These are phyloP conservation scores for Watsonalla cultraria DNA, from an alignment of 2,888 invertebrate species.

Conservation along the genomic window DNA sequence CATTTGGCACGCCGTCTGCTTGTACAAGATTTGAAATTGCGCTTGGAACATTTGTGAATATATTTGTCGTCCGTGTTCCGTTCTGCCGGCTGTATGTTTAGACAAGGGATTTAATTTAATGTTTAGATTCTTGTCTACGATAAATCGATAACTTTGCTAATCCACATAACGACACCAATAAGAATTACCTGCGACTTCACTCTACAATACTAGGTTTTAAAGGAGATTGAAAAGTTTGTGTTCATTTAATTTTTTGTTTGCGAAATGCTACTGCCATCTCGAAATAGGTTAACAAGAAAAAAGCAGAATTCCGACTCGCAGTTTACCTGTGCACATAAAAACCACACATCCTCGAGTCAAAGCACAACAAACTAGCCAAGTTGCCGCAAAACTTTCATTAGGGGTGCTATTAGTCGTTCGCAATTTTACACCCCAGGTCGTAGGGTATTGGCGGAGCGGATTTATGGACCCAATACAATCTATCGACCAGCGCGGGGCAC, in stretches of 20 bases:
- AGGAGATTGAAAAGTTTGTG: too few relatives aligned
- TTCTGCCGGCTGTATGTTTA: not conserved
- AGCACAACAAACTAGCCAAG: conserved; percentile 4
- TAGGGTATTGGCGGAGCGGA: conserved; percentile 39
- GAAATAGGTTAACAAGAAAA: too few relatives aligned
- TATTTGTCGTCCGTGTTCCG: not conserved
- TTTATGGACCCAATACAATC: conserved; percentile 57
- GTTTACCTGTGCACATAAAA: too few relatives aligned
- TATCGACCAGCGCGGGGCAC: conserved; percentile 29
- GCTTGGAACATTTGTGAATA: conserved; percentile 13
- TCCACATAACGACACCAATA: too few relatives aligned
- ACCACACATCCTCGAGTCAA: not conserved
- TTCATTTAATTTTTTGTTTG: too few relatives aligned
- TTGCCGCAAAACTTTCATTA: conserved; percentile 36
- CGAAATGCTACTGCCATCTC: too few relatives aligned
- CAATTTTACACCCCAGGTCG: conserved; percentile 12
- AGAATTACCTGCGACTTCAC: too few relatives aligned
- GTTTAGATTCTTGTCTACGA: too few relatives aligned
- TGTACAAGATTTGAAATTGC: conserved; percentile 17
- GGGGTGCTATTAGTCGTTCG: conserved; percentile 30
- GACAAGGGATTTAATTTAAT: not conserved
- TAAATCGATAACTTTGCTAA: too few relatives aligned
- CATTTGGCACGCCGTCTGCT: conserved; percentile 28
- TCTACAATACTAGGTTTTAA: too few relatives aligned
- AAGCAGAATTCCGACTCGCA: too few relatives aligned